phyloP scores from a whole-genome alignment of 2,797 vertebrate species.

The Rhynchonycteris naso region DNA sequence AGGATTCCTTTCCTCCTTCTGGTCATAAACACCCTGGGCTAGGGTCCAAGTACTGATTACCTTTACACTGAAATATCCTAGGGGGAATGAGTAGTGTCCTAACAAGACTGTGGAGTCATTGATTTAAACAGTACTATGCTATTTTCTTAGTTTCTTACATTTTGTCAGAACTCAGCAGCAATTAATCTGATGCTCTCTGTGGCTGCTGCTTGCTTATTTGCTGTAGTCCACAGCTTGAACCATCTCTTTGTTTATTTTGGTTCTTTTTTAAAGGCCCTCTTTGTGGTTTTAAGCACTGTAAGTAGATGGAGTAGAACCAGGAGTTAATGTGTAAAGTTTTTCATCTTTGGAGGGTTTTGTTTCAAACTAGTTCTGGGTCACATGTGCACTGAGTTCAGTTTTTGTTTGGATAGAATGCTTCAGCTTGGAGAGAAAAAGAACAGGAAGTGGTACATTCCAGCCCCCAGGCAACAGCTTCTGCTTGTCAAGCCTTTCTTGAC shows the following conservation, averaged over 20 bases:
- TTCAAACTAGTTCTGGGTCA: slow-evolving; percentile 63
- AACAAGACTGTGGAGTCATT: neutral
- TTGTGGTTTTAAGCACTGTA: slow-evolving; percentile 60
- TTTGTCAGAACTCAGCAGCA: slow-evolving; percentile 40
- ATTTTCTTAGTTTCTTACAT: neutral
- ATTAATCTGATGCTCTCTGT: slow-evolving; percentile 51
- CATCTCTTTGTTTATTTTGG: slow-evolving; percentile 71
- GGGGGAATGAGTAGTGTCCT: neutral
- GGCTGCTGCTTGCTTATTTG: slow-evolving; percentile 66
- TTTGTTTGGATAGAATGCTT: slow-evolving; percentile 78
- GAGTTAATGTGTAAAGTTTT: slow-evolving; percentile 77
- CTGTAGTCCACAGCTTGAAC: slow-evolving; percentile 37
- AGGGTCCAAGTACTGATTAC: neutral
- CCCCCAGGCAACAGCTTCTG: slow-evolving; percentile 80
- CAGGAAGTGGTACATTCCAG: slow-evolving; percentile 81
- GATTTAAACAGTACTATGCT: neutral
- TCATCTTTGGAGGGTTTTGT: slow-evolving; percentile 69
- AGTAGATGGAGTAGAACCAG: slow-evolving; percentile 66
- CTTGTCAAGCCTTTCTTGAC: slow-evolving; percentile 76
- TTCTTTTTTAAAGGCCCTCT: slow-evolving; percentile 71
- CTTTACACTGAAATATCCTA: neutral
- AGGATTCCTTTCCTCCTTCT: neutral
- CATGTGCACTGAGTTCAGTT: slow-evolving; percentile 64
- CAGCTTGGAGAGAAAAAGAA: slow-evolving; percentile 71
- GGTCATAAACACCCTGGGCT: neutral